Evolutionary conservation across 1,140 invertebrate genomes (phyloP), one percentile per base, ranked within the genome.

Genomic region (Drosophila obscura): DNA sequence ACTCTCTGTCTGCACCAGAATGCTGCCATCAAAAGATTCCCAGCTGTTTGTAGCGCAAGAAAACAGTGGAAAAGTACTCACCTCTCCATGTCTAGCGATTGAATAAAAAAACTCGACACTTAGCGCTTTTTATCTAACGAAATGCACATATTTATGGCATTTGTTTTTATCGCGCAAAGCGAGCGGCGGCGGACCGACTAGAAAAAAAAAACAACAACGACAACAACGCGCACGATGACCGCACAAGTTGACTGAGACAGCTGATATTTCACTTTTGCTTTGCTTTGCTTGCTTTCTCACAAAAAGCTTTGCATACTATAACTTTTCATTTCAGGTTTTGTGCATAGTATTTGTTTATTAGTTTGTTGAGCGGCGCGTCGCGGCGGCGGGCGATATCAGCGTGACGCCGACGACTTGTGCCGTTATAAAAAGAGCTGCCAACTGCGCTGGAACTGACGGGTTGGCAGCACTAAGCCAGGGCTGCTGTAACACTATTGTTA

Each of bases 91-190:
- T 59, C 45, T 24, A 24, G 45, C 43, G 4, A 35, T 49, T 44
- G 49, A 84, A 35, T 76, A 62, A 51, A 11, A 16, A 2, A 16
- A 3, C n/a, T 43, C 22, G 15, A 26, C 43, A 48, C 35, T 50
- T 65, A 15, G 28, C 24, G 41, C 19, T 31, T 60, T 73, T 72
- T 73, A 77, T 76, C 72, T 65, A 50, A 57, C 7, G 31, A 44
- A 58, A 59, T 75, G 41, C 35, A 13, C 35, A 39, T 75, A 84
- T 83, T 79, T 66, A 75, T 56, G 13, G 28, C 35, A 41, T 28
- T 68, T 58, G n/a, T 63, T 59, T 53, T 49, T 62, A 58, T 77
- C 64, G 57, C 73, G 50, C 52, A 45, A 43, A 24, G 19, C 22
- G 35, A 53, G 22, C 35, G 19, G 62, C 35, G 19, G 62, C 9